These are phyloP conservation scores for Drosophila setifemur DNA, from an alignment of 1,140 invertebrate genomes.

Conservation along the genomic window DNA sequence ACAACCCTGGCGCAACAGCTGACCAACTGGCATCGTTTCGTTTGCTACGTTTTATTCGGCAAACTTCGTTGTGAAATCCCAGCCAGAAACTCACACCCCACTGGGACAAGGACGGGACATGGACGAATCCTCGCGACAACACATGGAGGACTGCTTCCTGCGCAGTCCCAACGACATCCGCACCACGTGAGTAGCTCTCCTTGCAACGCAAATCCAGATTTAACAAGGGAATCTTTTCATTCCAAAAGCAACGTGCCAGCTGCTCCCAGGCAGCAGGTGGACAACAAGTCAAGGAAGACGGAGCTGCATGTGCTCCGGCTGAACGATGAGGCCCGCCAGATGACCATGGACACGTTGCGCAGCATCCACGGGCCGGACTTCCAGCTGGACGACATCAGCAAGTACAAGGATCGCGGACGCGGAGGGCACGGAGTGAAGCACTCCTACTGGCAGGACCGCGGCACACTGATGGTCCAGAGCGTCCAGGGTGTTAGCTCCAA, in stretches of 20 bases:
- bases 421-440: conserved; percentile 86
- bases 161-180: conserved; percentile 83
- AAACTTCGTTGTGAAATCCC: neutral
- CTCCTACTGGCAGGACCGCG: conserved; percentile 89
- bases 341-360: conserved; percentile 87
- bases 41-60: no score
- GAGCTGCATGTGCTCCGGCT: conserved; percentile 88
- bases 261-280: conserved; percentile 55
- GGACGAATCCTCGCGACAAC: conserved; percentile 82
- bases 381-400: conserved; percentile 83
- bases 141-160: conserved; percentile 84
- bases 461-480: conserved; percentile 88
- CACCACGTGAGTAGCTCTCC: conserved; percentile 82
- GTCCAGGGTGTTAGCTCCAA: conserved; percentile 86
- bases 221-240: no score
- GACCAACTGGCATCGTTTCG: no score
- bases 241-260: conserved; percentile 56
- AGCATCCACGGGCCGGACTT: conserved; percentile 87
- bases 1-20: no score
- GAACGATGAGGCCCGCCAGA: conserved; percentile 86
- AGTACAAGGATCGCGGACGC: conserved; percentile 86
- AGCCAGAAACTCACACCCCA: neutral
- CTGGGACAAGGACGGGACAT: no score
- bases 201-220: neutral
- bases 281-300: conserved; percentile 84